Evolutionary conservation across 2,888 invertebrate genomes (phyloP).

Genomic region (Parnassius orleans): DNA sequence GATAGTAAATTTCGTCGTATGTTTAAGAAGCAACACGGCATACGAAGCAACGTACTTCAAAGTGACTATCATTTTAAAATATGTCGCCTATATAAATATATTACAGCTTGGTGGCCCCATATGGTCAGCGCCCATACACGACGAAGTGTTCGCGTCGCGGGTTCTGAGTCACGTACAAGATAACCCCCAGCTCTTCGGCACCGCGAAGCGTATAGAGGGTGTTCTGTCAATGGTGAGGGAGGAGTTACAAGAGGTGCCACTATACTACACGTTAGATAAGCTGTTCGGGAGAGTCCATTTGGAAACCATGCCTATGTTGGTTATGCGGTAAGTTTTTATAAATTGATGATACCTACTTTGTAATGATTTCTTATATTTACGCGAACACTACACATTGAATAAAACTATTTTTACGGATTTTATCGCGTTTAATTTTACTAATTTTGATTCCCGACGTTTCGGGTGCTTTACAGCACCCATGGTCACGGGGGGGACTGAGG

Average conservation of each 20-base stretch:
- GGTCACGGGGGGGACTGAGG: too few species aligned
- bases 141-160: constrained; percentile 86
- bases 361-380: too few species aligned
- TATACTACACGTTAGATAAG: constrained; percentile 92
- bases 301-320: constrained; percentile 85
- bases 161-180: constrained; percentile 79
- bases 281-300: constrained; percentile 87
- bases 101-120: constrained; percentile 94
- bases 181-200: constrained; percentile 79
- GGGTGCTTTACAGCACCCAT: too few species aligned
- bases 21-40: too few species aligned
- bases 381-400: too few species aligned
- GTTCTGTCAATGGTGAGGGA: constrained; percentile 90
- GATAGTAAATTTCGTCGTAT: too few species aligned
- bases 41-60: too few species aligned
- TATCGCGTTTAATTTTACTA: too few species aligned
- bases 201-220: constrained; percentile 88
- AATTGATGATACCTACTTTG: not conserved
- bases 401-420: too few species aligned
- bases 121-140: constrained; percentile 94
- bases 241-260: constrained; percentile 91
- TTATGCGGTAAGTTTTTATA: constrained; percentile 79
- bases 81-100: not conserved
- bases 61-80: too few species aligned
- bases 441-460: too few species aligned